Evolutionary conservation across 92 coral and sea anemone species (phyloP).

Genomic region (Epizoanthus illoricatus): DNA sequence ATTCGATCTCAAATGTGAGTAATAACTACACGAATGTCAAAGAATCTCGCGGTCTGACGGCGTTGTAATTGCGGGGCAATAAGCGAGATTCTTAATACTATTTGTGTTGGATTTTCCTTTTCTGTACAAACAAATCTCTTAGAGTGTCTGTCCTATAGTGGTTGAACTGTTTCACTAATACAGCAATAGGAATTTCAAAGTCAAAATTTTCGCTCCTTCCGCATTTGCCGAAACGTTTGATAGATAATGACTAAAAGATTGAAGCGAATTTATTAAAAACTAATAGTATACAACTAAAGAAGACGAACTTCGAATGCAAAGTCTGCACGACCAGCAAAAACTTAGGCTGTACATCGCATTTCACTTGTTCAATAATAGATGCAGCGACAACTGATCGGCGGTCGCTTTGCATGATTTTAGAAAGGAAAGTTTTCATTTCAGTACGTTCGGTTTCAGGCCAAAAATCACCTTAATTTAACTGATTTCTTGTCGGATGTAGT

Average conservation of each 20-base stretch:
- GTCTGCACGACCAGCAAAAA: conserved; percentile 30
- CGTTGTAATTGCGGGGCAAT: background rate
- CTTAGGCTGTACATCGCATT: conserved; percentile 39
- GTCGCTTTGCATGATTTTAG: conserved; percentile 39
- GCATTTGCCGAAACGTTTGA: background rate
- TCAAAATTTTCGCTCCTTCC: no score
- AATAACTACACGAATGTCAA: background rate
- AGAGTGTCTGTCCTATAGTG: background rate
- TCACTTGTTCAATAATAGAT: conserved; percentile 41
- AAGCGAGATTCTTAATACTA: conserved; percentile 1
- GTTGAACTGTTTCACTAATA: background rate
- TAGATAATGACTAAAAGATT: background rate
- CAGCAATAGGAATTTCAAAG: no score
- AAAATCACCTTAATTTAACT: conserved; percentile 11
- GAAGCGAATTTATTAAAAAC: background rate
- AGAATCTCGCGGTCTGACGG: background rate
- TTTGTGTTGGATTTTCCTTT: conserved; percentile 1
- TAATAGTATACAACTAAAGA: background rate
- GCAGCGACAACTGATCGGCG: conserved; percentile 37
- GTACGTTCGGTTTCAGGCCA: background rate
- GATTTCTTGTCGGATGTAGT: conserved; percentile 12
- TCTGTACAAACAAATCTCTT: conserved; percentile 11
- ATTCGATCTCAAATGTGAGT: conserved; percentile 20
- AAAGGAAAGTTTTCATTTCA: conserved; percentile 14
- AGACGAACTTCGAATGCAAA: background rate